Percentiles rank a stretch among this genome's conserved stretches.
phyloP scores from a whole-genome alignment of 2,113 vertebrate genomes.

The Silurus asotus region DNA sequence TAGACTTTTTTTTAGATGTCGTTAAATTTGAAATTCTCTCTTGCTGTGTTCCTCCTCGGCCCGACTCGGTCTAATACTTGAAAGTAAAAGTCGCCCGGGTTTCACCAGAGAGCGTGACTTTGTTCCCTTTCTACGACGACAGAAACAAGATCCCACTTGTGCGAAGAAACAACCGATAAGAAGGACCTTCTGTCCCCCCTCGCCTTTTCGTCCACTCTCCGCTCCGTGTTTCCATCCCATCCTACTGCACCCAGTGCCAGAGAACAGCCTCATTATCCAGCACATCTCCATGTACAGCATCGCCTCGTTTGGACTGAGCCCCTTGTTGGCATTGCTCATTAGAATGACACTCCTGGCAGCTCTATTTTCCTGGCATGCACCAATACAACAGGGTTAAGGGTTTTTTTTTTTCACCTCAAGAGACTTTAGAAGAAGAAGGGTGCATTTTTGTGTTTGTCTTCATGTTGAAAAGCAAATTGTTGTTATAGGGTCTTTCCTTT shows the following conservation, averaged over 20 bases:
- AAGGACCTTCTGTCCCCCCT: neutral
- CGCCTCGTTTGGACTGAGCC: slow-evolving; percentile 32
- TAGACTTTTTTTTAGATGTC: slow-evolving; percentile 15
- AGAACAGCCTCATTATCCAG: slow-evolving; percentile 51
- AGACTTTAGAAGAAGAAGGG: slow-evolving; percentile 6
- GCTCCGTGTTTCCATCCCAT: neutral
- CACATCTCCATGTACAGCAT: slow-evolving; percentile 38
- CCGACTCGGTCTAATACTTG: neutral
- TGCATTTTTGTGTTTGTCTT: slow-evolving; percentile 9
- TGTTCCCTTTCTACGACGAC: neutral
- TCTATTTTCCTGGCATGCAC: slow-evolving; percentile 18
- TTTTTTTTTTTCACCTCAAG: slow-evolving; percentile 21
- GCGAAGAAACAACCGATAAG: slow-evolving; percentile 25
- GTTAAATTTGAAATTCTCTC: neutral
- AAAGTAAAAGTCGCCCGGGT: slow-evolving; percentile 1
- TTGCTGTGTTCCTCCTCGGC: neutral
- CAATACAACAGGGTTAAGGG: slow-evolving; percentile 41
- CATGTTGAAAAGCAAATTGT: neutral
- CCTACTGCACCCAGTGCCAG: slow-evolving; percentile 19
- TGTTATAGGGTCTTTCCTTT: neutral
- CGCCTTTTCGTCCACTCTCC: slow-evolving; percentile 12
- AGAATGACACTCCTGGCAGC: slow-evolving; percentile 40
- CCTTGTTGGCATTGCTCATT: slow-evolving; percentile 46
- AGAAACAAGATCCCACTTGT: slow-evolving; percentile 3
- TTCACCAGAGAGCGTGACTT: slow-evolving; percentile 9